phyloP scores from a whole-genome alignment of 2,113 vertebrate species.

The Actenoides lindsayi region DNA sequence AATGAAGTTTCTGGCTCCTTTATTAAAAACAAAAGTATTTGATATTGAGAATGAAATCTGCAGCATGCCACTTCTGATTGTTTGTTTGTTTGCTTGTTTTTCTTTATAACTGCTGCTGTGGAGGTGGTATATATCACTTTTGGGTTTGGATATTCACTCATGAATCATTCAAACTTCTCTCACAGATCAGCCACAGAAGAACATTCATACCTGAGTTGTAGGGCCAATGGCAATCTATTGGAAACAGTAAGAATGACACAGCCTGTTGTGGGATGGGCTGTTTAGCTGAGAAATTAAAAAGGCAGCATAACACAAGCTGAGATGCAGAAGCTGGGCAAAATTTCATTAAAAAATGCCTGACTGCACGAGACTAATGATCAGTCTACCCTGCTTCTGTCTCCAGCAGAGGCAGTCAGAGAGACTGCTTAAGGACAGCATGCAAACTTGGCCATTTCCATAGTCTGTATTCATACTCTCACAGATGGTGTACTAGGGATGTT shows the following conservation, averaged over 20 bases:
- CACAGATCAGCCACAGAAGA: background rate
- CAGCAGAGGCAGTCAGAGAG: background rate
- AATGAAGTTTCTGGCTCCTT: background rate
- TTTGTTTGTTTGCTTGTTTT: background rate
- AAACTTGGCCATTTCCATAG: background rate
- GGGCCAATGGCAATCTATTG: background rate
- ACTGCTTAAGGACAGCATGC: background rate
- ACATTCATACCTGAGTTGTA: background rate
- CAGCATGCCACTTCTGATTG: fast-evolving
- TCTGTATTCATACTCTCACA: background rate
- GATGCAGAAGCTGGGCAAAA: background rate
- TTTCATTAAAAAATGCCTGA: background rate
- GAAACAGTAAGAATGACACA: background rate
- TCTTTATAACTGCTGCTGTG: background rate
- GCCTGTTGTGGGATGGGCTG: background rate
- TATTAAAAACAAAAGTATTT: background rate
- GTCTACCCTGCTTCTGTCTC: background rate
- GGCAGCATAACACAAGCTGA: background rate
- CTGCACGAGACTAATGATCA: background rate
- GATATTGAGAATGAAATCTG: background rate
- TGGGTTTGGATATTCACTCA: background rate
- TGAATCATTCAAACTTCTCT: background rate
- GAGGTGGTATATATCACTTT: background rate
- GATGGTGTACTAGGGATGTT: background rate
- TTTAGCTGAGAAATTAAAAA: background rate